Percentiles rank a stretch among this genome's conserved stretches.
Evolutionary conservation across 2,888 invertebrate species (phyloP).

Genomic region (Zygaena filipendulae): DNA sequence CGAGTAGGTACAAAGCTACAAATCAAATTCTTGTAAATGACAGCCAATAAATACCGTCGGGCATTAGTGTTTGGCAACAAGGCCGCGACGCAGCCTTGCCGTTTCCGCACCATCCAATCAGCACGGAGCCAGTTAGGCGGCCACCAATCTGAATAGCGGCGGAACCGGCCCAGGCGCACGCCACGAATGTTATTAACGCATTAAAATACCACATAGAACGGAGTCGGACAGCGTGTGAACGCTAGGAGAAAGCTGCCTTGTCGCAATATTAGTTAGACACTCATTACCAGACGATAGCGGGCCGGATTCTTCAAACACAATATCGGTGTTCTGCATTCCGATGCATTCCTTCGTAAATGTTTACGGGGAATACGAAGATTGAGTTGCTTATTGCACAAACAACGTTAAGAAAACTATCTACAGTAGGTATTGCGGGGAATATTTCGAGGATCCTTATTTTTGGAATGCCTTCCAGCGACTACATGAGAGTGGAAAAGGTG

Average conservation of each 20-base stretch:
- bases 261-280: slow-evolving; percentile 48
- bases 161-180: slow-evolving; percentile 57
- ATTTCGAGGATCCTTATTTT: no score
- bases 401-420: background rate
- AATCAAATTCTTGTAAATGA: slow-evolving; percentile 36
- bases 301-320: slow-evolving; percentile 33
- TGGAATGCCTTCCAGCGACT: no score
- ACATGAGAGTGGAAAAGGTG: no score
- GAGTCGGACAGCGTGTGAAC: slow-evolving; percentile 64
- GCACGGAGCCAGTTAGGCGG: slow-evolving; percentile 43
- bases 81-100: slow-evolving; percentile 58
- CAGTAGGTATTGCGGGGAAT: no score
- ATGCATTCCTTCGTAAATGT: no score
- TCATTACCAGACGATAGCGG: slow-evolving; percentile 38
- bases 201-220: slow-evolving; percentile 64
- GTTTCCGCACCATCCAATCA: slow-evolving; percentile 61
- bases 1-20: slow-evolving; percentile 21
- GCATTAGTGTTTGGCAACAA: slow-evolving; percentile 53
- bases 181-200: slow-evolving; percentile 59
- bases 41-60: slow-evolving; percentile 43
- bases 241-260: slow-evolving; percentile 52
- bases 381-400: no score
- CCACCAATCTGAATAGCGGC: slow-evolving; percentile 44
- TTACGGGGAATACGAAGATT: no score
- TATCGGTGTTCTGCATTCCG: no score